Percentiles rank a stretch among this genome's conserved stretches.
These are phyloP conservation scores for Carlito syrichta DNA, from an alignment of 2,113 vertebrate species.

Conservation along the genomic window DNA sequence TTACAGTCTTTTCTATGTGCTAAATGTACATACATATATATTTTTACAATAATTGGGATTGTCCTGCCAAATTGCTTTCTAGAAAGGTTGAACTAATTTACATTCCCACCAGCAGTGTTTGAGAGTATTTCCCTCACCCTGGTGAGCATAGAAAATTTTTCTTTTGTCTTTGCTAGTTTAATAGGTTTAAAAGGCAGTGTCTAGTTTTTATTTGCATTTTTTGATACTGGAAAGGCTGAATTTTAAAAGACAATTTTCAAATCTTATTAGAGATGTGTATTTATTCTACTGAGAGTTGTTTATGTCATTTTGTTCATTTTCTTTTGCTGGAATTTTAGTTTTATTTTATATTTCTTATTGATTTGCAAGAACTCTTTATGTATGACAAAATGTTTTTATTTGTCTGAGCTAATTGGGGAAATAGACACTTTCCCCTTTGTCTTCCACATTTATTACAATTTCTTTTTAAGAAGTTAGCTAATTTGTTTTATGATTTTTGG, in stretches of 20 bases:
- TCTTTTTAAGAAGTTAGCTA: not conserved
- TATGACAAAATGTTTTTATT: not conserved
- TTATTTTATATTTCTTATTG: conserved; percentile 39
- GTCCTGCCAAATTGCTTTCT: conserved; percentile 63
- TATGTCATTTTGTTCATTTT: conserved; percentile 22
- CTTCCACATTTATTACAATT: not conserved
- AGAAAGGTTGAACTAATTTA: conserved; percentile 59
- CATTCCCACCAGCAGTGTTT: not conserved
- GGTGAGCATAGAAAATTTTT: not conserved
- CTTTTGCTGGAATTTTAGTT: not conserved
- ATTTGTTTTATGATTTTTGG: not conserved
- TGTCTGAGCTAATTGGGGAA: not conserved
- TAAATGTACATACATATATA: conserved; percentile 46
- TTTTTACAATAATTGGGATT: conserved; percentile 62
- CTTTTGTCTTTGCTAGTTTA: conserved; percentile 1
- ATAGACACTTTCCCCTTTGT: not conserved
- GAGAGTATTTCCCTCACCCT: not conserved
- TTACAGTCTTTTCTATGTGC: conserved; percentile 46
- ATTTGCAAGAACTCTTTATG: conserved; percentile 35
- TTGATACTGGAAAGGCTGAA: not conserved
- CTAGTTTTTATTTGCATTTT: conserved; percentile 27
- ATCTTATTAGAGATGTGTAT: not conserved
- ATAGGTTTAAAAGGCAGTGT: conserved; percentile 12
- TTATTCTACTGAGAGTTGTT: not conserved
- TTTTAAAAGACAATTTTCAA: not conserved